Base-by-base conservation (phyloP, 2,113 vertebrate species). In the Parus major region DNA sequence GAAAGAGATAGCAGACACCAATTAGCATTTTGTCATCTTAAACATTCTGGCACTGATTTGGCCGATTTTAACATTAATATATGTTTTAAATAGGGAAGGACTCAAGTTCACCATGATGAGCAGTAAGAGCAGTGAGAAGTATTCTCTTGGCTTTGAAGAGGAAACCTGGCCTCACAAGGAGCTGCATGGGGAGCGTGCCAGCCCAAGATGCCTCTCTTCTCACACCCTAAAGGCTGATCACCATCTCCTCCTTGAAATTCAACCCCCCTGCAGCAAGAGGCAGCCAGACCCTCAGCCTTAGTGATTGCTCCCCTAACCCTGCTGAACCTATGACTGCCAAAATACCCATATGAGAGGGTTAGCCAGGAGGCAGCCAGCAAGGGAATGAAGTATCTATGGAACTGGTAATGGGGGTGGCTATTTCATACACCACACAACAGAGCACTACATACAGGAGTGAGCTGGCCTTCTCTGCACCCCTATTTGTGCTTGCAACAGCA, bases 171-270 rank as follows among this genome's bases (percentile, higher is more conserved):
- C 60, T 69, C 2, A 3, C 13, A 77, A 41, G 44, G 55, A 77
- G 31, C 68, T 24, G 27, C 2, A 3, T 1, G 0, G 3, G 17
- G 15, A 84, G 15, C 0, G 0, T 44, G 36, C 31, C 57, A 89
- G 35, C 46, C n/a, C 33, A 39, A 9, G 31, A 44, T 2, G 0
- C 28, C 59, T 78, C 24, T 15, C 5, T 31, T 33, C 56, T 77
- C 60, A 59, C 3, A 2, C 11, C 42, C 72, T 42, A 35, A 59
- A 50, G 44, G 47, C 36, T 64, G 64, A 20, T 42, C 42, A 31
- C 19, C 7, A 5, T 39, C 39, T 35, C 8, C 41, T 23, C 16
- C 75, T 70, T n/a, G 46, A 33, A 88, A 21, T n/a, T 39, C 1
- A 4, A 14, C 9, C 9, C 10, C 10, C 4, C 23, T 31, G 59